Percentiles rank a stretch among this genome's conserved stretches.
These are phyloP conservation scores for Adoxophyes honmai DNA, from an alignment of 1,140 invertebrate species.

Conservation along the genomic window DNA sequence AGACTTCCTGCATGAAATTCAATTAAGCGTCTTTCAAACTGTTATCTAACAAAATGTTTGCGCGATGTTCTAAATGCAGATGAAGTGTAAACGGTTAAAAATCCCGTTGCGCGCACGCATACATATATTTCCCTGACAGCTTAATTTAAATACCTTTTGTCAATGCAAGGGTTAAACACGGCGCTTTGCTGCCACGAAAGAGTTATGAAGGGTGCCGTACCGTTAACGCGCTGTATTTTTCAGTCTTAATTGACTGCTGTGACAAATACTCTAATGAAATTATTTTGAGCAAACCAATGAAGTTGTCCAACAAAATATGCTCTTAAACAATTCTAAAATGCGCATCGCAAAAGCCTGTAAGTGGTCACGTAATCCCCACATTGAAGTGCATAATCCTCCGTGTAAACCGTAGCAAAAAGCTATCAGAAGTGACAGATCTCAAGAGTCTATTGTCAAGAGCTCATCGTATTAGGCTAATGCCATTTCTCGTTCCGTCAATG, in stretches of 20 bases:
- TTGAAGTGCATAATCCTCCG: conserved; percentile 52
- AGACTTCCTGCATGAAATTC: conserved; percentile 6
- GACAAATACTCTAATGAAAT: conserved; percentile 71
- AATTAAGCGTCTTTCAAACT: conserved; percentile 9
- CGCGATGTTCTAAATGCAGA: conserved; percentile 5
- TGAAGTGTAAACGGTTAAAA: background rate
- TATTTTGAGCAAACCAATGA: conserved; percentile 19
- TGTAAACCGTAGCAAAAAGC: conserved; percentile 45
- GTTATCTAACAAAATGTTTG: conserved; percentile 5
- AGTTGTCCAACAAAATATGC: background rate
- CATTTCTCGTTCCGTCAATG: conserved; percentile 24
- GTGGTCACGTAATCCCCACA: conserved; percentile 25
- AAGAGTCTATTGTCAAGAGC: conserved; percentile 40
- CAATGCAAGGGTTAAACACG: conserved; percentile 75
- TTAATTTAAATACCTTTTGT: conserved; percentile 77
- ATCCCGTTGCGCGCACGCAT: conserved; percentile 36
- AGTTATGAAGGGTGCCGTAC: conserved; percentile 59
- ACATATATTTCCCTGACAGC: conserved; percentile 71
- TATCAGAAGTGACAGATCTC: conserved; percentile 66
- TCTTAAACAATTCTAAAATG: conserved; percentile 12
- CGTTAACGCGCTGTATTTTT: conserved; percentile 37
- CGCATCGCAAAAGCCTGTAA: conserved; percentile 22
- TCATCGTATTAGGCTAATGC: conserved; percentile 38
- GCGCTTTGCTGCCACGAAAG: conserved; percentile 62
- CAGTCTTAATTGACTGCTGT: conserved; percentile 59